Percentiles rank a stretch among this genome's conserved stretches.
phyloP scores from a whole-genome alignment of 35 echinoderm and acorn worm genomes.

The Apostichopus parvimensis region DNA sequence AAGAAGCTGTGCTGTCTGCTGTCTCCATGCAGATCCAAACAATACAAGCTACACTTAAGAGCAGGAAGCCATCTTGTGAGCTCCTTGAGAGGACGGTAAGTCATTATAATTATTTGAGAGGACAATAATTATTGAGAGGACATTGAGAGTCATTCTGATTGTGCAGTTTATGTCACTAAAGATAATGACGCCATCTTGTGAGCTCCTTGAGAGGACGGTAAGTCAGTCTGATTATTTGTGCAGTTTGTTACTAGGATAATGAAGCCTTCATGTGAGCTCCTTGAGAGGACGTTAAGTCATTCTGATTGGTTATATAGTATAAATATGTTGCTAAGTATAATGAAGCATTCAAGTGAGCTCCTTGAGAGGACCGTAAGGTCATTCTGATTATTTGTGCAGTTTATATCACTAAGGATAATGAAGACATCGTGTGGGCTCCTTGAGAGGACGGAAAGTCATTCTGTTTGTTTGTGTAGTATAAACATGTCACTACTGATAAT shows the following conservation, averaged over 20 bases:
- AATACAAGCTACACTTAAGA: conserved; percentile 94
- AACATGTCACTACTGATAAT: too few species aligned
- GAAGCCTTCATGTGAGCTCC: too few species aligned
- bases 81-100: conserved; percentile 73
- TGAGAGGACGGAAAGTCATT: too few species aligned
- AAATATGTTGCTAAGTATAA: conserved; percentile 75
- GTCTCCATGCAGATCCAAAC: conserved; percentile 99
- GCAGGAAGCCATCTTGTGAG: conserved; percentile 85
- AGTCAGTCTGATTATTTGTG: neutral
- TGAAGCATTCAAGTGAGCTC: conserved; percentile 79
- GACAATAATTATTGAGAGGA: too few species aligned
- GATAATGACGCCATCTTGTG: neutral
- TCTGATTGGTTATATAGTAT: neutral
- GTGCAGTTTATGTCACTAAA: too few species aligned
- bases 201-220: neutral
- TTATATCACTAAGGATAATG: too few species aligned
- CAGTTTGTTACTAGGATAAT: too few species aligned
- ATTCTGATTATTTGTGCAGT: too few species aligned
- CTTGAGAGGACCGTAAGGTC: conserved; percentile 90
- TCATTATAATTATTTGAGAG: neutral
- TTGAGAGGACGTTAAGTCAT: neutral
- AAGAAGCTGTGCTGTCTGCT: conserved; percentile 97
- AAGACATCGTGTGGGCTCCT: too few species aligned
- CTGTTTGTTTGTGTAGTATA: too few species aligned
- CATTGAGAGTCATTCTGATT: too few species aligned